Percentiles rank a stretch among this genome's conserved stretches.
Evolutionary conservation across 2,113 vertebrate species (phyloP).

Genomic region (Psittacara wagleri): DNA sequence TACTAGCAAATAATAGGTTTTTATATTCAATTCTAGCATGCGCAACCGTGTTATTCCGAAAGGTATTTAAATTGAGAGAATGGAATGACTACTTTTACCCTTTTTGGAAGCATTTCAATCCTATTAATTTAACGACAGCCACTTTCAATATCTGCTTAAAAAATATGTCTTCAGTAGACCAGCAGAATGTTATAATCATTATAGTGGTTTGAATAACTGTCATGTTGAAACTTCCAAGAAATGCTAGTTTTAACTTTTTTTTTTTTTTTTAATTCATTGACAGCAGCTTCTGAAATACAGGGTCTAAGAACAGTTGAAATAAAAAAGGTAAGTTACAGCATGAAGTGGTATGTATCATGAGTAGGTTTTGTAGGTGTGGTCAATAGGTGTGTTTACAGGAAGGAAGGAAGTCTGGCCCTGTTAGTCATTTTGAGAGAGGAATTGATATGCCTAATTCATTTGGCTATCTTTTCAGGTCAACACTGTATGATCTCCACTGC

Average conservation of each 20-base stretch:
- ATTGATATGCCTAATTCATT: neutral
- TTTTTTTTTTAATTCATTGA: conserved; percentile 15
- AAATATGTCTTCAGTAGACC: rapidly evolving
- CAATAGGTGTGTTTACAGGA: neutral
- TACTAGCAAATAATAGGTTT: neutral
- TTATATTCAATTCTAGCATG: neutral
- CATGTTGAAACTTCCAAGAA: neutral
- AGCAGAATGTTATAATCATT: neutral
- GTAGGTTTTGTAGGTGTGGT: neutral
- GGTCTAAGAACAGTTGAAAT: conserved; percentile 90
- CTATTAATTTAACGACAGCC: neutral
- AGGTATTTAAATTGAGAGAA: conserved; percentile 20
- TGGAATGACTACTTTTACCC: neutral
- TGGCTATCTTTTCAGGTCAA: neutral
- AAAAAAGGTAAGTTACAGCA: conserved; percentile 80
- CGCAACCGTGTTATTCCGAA: neutral
- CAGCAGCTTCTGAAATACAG: conserved; percentile 79
- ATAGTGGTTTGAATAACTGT: neutral
- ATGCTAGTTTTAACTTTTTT: neutral
- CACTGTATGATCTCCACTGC: neutral
- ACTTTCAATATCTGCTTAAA: neutral
- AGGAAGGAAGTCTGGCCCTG: neutral
- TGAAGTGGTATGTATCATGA: neutral
- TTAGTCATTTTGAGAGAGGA: neutral
- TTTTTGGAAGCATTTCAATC: neutral